These are phyloP conservation scores for Spisula subtruncata DNA, from an alignment of 2,888 invertebrate genomes.

Conservation along the genomic window DNA sequence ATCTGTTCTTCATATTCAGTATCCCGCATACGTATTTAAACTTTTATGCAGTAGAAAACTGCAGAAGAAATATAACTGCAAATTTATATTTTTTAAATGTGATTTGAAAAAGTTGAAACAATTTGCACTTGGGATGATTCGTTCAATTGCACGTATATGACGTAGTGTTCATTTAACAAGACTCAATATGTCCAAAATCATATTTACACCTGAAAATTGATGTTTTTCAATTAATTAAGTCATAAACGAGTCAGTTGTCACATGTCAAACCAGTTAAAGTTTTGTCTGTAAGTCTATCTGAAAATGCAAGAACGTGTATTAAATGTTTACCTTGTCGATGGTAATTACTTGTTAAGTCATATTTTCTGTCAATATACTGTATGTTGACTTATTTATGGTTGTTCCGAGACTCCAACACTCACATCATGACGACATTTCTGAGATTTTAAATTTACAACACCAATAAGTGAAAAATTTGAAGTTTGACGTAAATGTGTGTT, in stretches of 20 bases:
- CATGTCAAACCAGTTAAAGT: not conserved
- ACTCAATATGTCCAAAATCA: not conserved
- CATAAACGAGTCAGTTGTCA: constrained; percentile 19
- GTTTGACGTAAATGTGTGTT: not conserved
- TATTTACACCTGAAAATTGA: not conserved
- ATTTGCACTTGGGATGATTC: too few species aligned
- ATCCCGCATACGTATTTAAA: too few species aligned
- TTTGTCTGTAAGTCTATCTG: not conserved
- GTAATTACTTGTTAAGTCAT: not conserved
- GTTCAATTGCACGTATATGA: too few species aligned
- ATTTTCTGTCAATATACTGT: not conserved
- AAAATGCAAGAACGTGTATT: not conserved
- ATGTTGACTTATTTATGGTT: not conserved
- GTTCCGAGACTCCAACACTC: not conserved
- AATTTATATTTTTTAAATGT: too few species aligned
- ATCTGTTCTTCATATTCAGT: too few species aligned
- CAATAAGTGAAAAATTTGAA: constrained; percentile 1
- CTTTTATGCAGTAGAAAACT: too few species aligned
- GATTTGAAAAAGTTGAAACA: too few species aligned
- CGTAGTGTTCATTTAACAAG: not conserved
- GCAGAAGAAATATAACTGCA: too few species aligned
- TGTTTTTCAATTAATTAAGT: constrained; percentile 11
- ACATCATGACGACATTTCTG: not conserved
- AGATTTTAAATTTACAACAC: constrained; percentile 21
- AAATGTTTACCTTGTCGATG: not conserved